Evolutionary conservation across 2,797 vertebrate species (phyloP), one percentile per base, ranked within the genome.

Genomic region (Girardinus metallicus): DNA sequence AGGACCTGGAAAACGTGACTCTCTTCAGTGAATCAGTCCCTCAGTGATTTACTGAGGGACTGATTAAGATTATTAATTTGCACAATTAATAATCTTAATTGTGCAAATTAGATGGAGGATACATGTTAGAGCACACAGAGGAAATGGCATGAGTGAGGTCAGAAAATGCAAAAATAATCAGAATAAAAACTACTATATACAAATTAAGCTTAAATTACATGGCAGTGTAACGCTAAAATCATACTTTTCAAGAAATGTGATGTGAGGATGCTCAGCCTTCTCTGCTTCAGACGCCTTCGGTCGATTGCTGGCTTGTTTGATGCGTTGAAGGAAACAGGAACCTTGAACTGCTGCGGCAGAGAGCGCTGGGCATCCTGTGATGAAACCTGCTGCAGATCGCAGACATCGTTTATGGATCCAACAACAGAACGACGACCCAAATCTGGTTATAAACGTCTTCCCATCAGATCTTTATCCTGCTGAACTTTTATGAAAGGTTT

Each of bases 151-250:
- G 29, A 49, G 57, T 8, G 7, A 73, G 74, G 74, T 78, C 39
- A 83, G 86, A 86, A 41, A 76, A 83, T 10, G 9, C 15, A 84
- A 15, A 85, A 36, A 12, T 13, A 43, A 79, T 75, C 64, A 2
- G 87, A 90, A 88, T 62, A 86, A 85, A 81, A 83, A 80, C 53
- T 83, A 72, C n/a, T 77, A 91, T 78, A 47, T 53, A 91, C 62
- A 85, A 82, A 82, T 81, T 55, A 78, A 80, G 79, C 29, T 16
- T 78, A 70, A 82, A 83, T 90, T 75, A 88, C 78, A 83, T 94
- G 94, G 94, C 94, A 95, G 94, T 94, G 92, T 82, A 89, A 93
- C 41, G 90, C 90, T 92, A 86, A 66, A 90, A 91, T 79, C 73
- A 82, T 82, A 80, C 76, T 82, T 72, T 9, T 73, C 62, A 39